Evolutionary conservation across 2,113 vertebrate species (phyloP).

Genomic region (Cololabis saira): DNA sequence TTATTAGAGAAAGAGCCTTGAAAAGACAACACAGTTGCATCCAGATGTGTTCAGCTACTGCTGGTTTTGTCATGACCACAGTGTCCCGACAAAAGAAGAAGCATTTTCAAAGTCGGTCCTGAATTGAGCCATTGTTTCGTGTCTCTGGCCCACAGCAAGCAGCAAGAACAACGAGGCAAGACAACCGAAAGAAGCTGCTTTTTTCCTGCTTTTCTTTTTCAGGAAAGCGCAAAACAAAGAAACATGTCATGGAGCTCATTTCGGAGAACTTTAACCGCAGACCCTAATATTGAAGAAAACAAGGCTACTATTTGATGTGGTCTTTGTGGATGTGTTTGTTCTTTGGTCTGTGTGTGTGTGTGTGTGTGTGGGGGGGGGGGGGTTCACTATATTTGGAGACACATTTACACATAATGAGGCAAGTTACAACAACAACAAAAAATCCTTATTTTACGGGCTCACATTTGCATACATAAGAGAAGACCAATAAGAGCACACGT

Average conservation of each 20-base stretch:
- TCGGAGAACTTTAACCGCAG: slow-evolving; percentile 35
- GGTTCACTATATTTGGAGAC: slow-evolving; percentile 13
- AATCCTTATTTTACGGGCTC: slow-evolving; percentile 6
- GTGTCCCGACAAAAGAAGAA: slow-evolving; percentile 15
- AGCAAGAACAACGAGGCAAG: slow-evolving; percentile 39
- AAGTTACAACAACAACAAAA: neutral
- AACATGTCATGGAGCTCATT: slow-evolving; percentile 44
- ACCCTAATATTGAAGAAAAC: slow-evolving; percentile 25
- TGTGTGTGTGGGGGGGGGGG: neutral
- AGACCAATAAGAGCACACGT: neutral
- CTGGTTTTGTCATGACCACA: slow-evolving; percentile 39
- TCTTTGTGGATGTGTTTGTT: slow-evolving; percentile 35
- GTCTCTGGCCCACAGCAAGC: slow-evolving; percentile 26
- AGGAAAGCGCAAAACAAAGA: slow-evolving; percentile 58
- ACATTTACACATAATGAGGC: slow-evolving; percentile 22
- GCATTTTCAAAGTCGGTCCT: slow-evolving; percentile 33
- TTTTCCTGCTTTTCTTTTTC: slow-evolving; percentile 18
- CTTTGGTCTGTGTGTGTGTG: slow-evolving; percentile 9
- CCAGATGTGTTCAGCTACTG: slow-evolving; percentile 38
- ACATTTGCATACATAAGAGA: slow-evolving; percentile 4
- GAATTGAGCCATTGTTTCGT: slow-evolving; percentile 61
- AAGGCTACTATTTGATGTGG: slow-evolving; percentile 56
- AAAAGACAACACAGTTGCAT: neutral
- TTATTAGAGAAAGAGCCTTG: neutral
- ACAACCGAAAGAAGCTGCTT: slow-evolving; percentile 56